A percentile compares a stretch with the other conserved stretches of the same genome.
These are phyloP conservation scores for Ophonus ardosiacus DNA, from an alignment of 2,888 invertebrate species.

Conservation along the genomic window DNA sequence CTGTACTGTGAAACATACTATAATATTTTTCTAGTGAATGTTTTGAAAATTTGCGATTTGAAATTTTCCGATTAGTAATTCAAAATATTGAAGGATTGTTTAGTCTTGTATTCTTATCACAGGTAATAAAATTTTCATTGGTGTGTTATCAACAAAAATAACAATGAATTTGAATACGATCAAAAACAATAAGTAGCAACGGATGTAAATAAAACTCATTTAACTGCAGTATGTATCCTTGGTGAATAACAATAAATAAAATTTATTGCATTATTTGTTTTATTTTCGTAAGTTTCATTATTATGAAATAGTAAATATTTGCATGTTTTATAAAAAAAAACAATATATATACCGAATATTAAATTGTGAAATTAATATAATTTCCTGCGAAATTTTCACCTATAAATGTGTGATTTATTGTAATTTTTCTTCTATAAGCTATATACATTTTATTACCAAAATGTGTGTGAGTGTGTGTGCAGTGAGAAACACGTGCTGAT, in stretches of 20 bases:
- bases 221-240: constrained; percentile 18
- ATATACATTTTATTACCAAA: too few relatives aligned
- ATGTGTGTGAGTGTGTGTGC: too few relatives aligned
- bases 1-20: too few relatives aligned
- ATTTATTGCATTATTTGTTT: constrained; percentile 19
- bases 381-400: not conserved
- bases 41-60: too few relatives aligned
- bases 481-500: too few relatives aligned
- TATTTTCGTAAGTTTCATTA: constrained; percentile 20
- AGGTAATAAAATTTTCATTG: constrained; percentile 17
- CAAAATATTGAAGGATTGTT: constrained; percentile 14
- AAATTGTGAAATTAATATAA: not conserved
- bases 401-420: too few relatives aligned
- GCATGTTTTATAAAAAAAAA: not conserved
- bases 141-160: constrained; percentile 15
- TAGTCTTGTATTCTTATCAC: constrained; percentile 13
- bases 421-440: too few relatives aligned
- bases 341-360: too few relatives aligned
- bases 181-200: constrained; percentile 26
- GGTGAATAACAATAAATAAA: constrained; percentile 15
- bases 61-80: not conserved
- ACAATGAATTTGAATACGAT: constrained; percentile 25
- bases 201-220: constrained; percentile 28
- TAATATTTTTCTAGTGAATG: too few relatives aligned
- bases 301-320: constrained; percentile 22